Evolutionary conservation across 2,888 invertebrate species (phyloP).

Genomic region (Pemphredon lugubris): DNA sequence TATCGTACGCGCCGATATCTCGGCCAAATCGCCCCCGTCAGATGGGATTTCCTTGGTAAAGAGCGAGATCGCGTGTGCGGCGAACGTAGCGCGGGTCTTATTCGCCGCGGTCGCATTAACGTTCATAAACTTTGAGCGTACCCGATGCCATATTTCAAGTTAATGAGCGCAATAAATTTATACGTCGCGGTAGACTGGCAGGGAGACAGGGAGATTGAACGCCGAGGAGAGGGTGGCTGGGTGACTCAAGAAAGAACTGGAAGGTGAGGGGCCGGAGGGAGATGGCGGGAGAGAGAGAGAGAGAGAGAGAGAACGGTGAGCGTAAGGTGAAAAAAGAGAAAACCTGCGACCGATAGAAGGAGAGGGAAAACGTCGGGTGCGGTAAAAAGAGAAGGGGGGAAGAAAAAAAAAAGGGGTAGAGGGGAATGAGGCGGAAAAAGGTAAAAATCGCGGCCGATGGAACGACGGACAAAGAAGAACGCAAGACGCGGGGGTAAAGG

Average conservation of each 20-base stretch:
- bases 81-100: conserved; percentile 56
- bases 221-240: conserved; percentile 34
- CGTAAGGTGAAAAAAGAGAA: conserved; percentile 19
- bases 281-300: conserved; percentile 2
- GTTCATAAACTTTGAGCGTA: conserved; percentile 72
- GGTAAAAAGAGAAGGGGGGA: conserved; percentile 14
- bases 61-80: conserved; percentile 51
- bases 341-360: conserved; percentile 8
- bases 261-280: conserved; percentile 14
- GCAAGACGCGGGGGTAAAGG: neutral
- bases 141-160: conserved; percentile 73
- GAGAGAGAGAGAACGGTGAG: conserved; percentile 9
- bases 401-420: neutral
- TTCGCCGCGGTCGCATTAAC: conserved; percentile 70
- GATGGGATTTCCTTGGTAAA: conserved; percentile 48
- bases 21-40: conserved; percentile 30
- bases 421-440: conserved; percentile 18
- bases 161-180: conserved; percentile 75
- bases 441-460: neutral
- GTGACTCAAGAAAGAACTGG: conserved; percentile 25
- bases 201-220: conserved; percentile 65
- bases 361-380: neutral
- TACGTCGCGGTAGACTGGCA: conserved; percentile 70
- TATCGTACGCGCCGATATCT: conserved; percentile 27
- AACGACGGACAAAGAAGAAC: neutral